Evolutionary conservation across 2,113 vertebrate genomes (phyloP), one percentile per base, ranked within the genome.

Genomic region (Gymnorhina tibicen): DNA sequence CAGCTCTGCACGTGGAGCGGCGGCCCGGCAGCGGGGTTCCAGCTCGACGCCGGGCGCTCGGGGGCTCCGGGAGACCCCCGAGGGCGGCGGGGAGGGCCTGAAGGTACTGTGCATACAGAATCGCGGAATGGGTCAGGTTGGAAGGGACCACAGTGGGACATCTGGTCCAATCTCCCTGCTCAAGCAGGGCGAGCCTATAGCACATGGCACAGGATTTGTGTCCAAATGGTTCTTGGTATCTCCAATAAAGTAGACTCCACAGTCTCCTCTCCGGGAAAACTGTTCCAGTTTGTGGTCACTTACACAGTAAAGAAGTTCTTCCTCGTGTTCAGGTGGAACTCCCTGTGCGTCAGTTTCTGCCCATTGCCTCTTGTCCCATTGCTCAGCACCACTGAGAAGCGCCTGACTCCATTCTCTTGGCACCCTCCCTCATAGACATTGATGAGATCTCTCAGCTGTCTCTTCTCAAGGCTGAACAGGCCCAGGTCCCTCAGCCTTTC

Each of bases 21-120:
- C 8, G 33, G 15, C 6, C 2, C 7, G 13, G 27, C 9, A 6
- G 33, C 5, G 10, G 10, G 4, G 9, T 0, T n/a, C 9, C 28
- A 1, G 20, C 39, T 39, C 42, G 4, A 3, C 7, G 59, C 21
- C 19, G 23, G 21, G 20, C 4, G 7, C 8, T 39, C 32, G 3
- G 50, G 18, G 18, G 8, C 50, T 46, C 27, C 22, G 55, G 39
- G 66, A 47, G 27, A 19, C 3, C 9, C 17, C 11, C 21, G 21
- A 7, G 37, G 19, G 13, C 13, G 13, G 52, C 19, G 30, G 41
- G 35, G 13, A 35, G 33, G 19, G 28, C 21, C 52, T 11, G 18
- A 9, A 9, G 2, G 21, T 3, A 3, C 37, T 5, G 30, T 7
- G 7, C 27, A 0, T 4, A 20, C 35, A 32, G 64, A 56, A 9